Evolutionary conservation across 2,888 invertebrate genomes (phyloP).

Genomic region (Villa cingulata): DNA sequence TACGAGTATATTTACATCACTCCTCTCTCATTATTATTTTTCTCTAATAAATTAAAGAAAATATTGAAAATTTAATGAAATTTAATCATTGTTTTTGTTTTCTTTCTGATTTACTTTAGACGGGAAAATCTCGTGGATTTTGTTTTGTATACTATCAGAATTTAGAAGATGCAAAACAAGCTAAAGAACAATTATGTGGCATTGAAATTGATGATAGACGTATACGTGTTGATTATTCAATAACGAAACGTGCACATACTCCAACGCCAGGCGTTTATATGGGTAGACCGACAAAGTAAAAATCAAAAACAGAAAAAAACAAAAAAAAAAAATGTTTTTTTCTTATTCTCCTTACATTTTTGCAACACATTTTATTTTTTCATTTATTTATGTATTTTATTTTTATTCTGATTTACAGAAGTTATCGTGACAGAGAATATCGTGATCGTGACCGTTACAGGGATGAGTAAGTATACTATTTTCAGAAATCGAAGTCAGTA

Average conservation of each 20-base stretch:
- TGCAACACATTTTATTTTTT: background rate
- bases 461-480: constrained; percentile 13
- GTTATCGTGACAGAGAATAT: constrained; percentile 18
- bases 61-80: background rate
- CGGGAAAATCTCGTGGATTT: constrained; percentile 88
- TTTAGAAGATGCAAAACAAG: constrained; percentile 77
- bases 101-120: constrained; percentile 39
- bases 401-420: constrained; percentile 11
- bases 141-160: constrained; percentile 89
- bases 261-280: constrained; percentile 96
- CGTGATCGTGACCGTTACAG: constrained; percentile 20
- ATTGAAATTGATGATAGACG: constrained; percentile 88
- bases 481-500: too few relatives aligned
- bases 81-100: too few relatives aligned
- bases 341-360: background rate
- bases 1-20: too few relatives aligned
- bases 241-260: constrained; percentile 90
- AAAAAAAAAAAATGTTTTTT: too few relatives aligned
- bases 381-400: too few relatives aligned
- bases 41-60: background rate
- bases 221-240: constrained; percentile 90
- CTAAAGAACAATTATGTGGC: constrained; percentile 86
- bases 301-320: too few relatives aligned
- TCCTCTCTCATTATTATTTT: too few relatives aligned
- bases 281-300: constrained; percentile 66